phyloP scores from a whole-genome alignment of 2,888 invertebrate genomes.

The Dryadula phaetusa region DNA sequence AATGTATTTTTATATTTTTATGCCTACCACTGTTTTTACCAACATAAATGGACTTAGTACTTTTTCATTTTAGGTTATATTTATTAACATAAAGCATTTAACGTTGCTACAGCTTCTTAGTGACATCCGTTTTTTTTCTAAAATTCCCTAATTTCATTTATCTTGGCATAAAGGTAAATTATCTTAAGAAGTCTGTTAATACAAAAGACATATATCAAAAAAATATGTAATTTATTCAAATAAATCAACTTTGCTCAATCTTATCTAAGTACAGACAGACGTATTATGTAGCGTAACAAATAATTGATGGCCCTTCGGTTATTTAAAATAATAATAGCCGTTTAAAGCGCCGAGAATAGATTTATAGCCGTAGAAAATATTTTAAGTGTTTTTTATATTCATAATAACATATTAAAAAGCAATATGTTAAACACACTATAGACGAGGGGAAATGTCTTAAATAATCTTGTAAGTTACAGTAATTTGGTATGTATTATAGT shows the following conservation, averaged over 20 bases:
- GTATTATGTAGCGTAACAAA: not conserved
- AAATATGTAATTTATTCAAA: not conserved
- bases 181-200: not conserved
- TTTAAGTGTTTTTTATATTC: not conserved
- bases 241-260: not conserved
- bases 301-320: slow-evolving; percentile 1
- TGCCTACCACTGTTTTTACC: too few relatives aligned
- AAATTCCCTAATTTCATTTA: too few relatives aligned
- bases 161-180: too few relatives aligned
- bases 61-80: too few relatives aligned
- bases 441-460: not conserved
- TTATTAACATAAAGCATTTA: too few relatives aligned
- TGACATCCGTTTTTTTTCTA: too few relatives aligned
- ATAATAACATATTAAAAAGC: slow-evolving; percentile 15
- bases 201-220: not conserved
- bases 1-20: too few relatives aligned
- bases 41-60: too few relatives aligned
- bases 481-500: not conserved
- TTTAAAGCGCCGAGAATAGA: not conserved
- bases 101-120: too few relatives aligned
- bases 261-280: not conserved
- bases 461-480: not conserved
- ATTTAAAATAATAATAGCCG: not conserved
- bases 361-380: slow-evolving; percentile 5
- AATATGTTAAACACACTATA: not conserved